phyloP scores from a whole-genome alignment of 2,113 vertebrate genomes.

The Ranitomeya imitator region DNA sequence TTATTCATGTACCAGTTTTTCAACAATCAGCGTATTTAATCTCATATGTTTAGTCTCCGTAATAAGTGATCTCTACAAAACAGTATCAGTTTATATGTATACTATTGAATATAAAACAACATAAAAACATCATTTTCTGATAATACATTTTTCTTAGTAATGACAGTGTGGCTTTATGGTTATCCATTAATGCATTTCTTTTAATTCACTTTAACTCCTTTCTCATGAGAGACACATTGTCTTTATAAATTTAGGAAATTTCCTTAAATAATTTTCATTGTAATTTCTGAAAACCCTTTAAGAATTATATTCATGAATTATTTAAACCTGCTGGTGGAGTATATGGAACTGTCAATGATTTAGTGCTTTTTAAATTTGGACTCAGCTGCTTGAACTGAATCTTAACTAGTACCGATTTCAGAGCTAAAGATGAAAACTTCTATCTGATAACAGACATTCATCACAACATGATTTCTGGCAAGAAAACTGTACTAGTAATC shows the following conservation, averaged over 20 bases:
- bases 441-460: neutral
- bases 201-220: neutral
- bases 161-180: neutral
- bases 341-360: constrained; percentile 7
- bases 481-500: constrained; percentile 9
- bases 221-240: neutral
- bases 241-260: neutral
- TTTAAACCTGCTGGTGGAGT: constrained; percentile 3
- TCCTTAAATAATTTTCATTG: neutral
- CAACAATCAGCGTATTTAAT: too few relatives aligned
- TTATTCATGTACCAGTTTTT: too few relatives aligned
- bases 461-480: neutral
- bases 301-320: constrained; percentile 13
- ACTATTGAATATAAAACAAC: too few relatives aligned
- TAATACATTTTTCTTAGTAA: neutral
- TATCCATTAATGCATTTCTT: neutral
- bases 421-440: neutral
- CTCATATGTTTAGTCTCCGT: too few relatives aligned
- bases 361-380: neutral
- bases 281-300: constrained; percentile 20
- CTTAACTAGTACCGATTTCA: constrained; percentile 6
- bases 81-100: too few relatives aligned
- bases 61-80: neutral
- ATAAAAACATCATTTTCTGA: too few relatives aligned
- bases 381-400: neutral